phyloP scores from a whole-genome alignment of 1,140 invertebrate species.

The Drosophila funebris region DNA sequence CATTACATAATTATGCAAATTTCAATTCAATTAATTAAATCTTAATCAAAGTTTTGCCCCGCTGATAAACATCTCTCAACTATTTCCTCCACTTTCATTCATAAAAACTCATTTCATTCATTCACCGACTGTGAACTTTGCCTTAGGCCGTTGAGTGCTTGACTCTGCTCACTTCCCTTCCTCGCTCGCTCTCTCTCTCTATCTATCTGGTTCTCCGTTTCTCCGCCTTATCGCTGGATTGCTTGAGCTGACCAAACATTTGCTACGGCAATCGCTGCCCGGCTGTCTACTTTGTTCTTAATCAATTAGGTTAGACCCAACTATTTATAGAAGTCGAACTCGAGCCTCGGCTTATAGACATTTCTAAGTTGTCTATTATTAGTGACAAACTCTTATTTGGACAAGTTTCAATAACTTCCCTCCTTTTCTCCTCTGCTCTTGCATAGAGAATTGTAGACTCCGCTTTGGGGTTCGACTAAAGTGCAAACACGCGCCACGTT shows the following conservation, averaged over 20 bases:
- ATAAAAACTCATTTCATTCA: slow-evolving; percentile 24
- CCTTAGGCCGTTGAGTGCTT: background rate
- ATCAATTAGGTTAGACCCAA: slow-evolving; percentile 34
- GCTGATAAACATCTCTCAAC: slow-evolving; percentile 6
- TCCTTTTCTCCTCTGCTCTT: background rate
- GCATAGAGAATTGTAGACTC: background rate
- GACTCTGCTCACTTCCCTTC: no score
- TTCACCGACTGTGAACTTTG: slow-evolving; percentile 21
- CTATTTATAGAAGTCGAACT: slow-evolving; percentile 14
- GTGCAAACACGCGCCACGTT: slow-evolving; percentile 67
- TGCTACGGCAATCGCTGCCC: slow-evolving; percentile 6
- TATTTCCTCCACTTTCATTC: slow-evolving; percentile 18
- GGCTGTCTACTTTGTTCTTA: slow-evolving; percentile 15
- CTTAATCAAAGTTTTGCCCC: slow-evolving; percentile 1
- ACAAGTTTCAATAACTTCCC: background rate
- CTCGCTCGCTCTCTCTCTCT: background rate
- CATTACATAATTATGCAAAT: background rate
- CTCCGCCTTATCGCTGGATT: slow-evolving; percentile 20
- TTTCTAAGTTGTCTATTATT: slow-evolving; percentile 6
- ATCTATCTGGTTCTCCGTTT: background rate
- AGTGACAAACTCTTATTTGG: background rate
- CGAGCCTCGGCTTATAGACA: background rate
- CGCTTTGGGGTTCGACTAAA: slow-evolving; percentile 38
- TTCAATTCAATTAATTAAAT: slow-evolving; percentile 4
- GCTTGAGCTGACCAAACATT: slow-evolving; percentile 35